Conservation (phyloP, 30 jellyfish, hydroid and myxozoan genomes). For the Cassiopea xamachana region DNA sequence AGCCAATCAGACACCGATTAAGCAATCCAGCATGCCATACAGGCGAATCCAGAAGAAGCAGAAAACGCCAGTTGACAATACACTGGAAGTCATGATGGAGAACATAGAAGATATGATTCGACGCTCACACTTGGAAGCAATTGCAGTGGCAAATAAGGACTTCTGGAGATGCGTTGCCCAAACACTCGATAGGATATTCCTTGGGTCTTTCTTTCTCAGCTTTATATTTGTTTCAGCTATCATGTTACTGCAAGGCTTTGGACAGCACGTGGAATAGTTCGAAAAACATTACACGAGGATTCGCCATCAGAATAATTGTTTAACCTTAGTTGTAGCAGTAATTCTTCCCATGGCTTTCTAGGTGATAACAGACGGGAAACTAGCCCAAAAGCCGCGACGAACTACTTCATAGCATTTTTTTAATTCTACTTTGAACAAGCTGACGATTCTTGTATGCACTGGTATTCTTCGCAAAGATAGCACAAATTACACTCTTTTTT, state of each 20-base stretch:
- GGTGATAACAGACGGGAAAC: too few relatives aligned
- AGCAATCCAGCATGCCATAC: conserved; percentile 51
- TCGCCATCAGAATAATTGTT: too few relatives aligned
- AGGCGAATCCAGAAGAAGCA: conserved; percentile 39
- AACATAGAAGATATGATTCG: conserved; percentile 61
- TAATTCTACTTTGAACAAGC: too few relatives aligned
- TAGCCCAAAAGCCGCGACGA: too few relatives aligned
- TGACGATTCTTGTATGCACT: too few relatives aligned
- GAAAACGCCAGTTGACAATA: conserved; percentile 21
- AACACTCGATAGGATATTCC: conserved; percentile 88
- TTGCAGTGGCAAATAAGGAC: conserved; percentile 68
- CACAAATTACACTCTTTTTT: too few relatives aligned
- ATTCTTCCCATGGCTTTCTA: too few relatives aligned
- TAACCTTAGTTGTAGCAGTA: too few relatives aligned
- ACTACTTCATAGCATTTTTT: too few relatives aligned
- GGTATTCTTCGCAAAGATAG: too few relatives aligned
- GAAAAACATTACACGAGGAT: not conserved
- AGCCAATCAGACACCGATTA: conserved; percentile 44
- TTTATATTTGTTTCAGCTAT: conserved; percentile 87
- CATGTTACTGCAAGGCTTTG: conserved; percentile 88
- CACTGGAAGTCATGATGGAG: conserved; percentile 47
- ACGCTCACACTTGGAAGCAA: conserved; percentile 65
- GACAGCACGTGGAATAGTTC: conserved; percentile 71
- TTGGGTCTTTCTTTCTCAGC: conserved; percentile 66
- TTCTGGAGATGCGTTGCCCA: conserved; percentile 96